phyloP scores from a whole-genome alignment of 1,140 invertebrate species.

The Popillia japonica region DNA sequence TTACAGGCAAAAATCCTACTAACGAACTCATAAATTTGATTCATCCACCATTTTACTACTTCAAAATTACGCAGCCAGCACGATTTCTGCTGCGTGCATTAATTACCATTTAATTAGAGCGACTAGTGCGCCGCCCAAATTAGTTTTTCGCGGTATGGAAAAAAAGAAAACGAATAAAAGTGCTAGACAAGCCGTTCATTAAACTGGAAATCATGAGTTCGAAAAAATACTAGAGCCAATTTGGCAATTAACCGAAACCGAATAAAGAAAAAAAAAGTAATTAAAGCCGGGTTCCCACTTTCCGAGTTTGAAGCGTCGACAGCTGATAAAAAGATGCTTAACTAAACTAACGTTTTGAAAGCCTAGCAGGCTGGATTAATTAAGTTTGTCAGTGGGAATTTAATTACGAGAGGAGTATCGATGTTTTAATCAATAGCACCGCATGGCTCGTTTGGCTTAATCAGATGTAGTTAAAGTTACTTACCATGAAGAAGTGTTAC shows the following conservation, averaged over 20 bases:
- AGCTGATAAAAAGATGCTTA: not conserved
- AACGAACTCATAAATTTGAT: not conserved
- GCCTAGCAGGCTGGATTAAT: constrained; percentile 4
- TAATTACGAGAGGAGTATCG: not conserved
- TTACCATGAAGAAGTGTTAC: not conserved
- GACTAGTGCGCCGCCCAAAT: not conserved
- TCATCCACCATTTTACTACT: not conserved
- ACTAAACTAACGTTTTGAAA: not conserved
- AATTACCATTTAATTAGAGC: constrained; percentile 3
- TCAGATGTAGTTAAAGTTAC: not conserved
- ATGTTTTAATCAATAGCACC: not conserved
- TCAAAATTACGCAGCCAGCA: not conserved
- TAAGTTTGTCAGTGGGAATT: constrained; percentile 1
- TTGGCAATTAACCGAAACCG: not conserved
- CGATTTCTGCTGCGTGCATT: not conserved
- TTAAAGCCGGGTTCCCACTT: not conserved
- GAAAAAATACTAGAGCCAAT: not conserved
- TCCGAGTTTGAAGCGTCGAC: not conserved
- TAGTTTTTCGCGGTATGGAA: not conserved
- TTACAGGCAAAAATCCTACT: not conserved
- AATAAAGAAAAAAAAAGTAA: not conserved
- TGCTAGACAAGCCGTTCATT: not conserved
- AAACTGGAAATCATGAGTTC: not conserved
- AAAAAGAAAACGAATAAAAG: not conserved
- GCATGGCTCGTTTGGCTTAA: not conserved